A percentile compares a stretch with the other conserved stretches of the same genome.
phyloP scores from a whole-genome alignment of 2,888 invertebrate genomes.

The Nemapogon koenigi region DNA sequence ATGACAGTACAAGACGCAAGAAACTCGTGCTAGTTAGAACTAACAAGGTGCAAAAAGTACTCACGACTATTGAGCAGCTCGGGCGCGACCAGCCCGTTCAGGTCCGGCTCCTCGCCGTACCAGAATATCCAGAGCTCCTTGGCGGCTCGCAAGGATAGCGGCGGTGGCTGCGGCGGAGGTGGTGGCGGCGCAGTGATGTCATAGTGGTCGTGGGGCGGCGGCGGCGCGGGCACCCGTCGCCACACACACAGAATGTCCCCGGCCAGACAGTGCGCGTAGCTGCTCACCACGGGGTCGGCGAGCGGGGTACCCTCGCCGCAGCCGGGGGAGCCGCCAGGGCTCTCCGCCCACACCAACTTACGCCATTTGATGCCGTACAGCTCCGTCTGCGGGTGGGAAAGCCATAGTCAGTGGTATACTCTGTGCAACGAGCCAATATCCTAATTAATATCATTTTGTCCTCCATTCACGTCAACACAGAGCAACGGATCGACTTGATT shows the following conservation, averaged over 20 bases:
- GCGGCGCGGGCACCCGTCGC: conserved; percentile 81
- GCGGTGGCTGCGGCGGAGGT: conserved; percentile 68
- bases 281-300: conserved; percentile 89
- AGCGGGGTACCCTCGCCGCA: conserved; percentile 69
- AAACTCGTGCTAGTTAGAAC: too few species aligned
- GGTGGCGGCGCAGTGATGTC: conserved; percentile 61
- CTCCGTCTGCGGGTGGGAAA: conserved; percentile 84
- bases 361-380: conserved; percentile 99
- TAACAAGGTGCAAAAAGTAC: too few species aligned
- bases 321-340: conserved; percentile 48
- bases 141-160: conserved; percentile 83
- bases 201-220: conserved; percentile 52
- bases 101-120: conserved; percentile 97
- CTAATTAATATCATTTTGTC: too few species aligned
- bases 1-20: too few species aligned
- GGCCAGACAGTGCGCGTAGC: conserved; percentile 89
- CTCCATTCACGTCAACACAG: too few species aligned
- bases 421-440: too few species aligned
- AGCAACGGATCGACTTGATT: too few species aligned
- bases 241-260: conserved; percentile 98
- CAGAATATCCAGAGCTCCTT: conserved; percentile 99
- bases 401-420: too few species aligned
- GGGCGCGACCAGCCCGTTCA: conserved; percentile 81
- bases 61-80: conserved; percentile 88
- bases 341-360: conserved; percentile 87